Evolutionary conservation across 2,888 invertebrate genomes (phyloP).

Genomic region (Eupsilia transversa): DNA sequence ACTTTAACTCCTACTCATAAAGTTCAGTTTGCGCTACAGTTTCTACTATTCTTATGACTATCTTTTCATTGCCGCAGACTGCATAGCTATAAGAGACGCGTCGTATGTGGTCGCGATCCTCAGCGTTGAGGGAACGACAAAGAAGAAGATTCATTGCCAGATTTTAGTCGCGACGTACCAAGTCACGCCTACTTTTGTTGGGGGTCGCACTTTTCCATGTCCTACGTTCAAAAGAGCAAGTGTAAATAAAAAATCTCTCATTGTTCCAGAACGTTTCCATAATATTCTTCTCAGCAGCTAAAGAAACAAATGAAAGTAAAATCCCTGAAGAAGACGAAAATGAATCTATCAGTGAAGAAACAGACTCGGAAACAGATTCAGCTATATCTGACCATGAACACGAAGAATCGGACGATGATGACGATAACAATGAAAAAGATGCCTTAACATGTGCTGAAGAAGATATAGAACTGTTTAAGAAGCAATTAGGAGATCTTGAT

Average conservation of each 20-base stretch:
- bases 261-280: conserved; percentile 91
- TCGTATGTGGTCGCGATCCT: too few relatives aligned
- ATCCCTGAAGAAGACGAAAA: conserved; percentile 82
- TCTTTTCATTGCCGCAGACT: too few relatives aligned
- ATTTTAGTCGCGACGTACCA: too few relatives aligned
- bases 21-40: too few relatives aligned
- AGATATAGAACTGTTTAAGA: conserved; percentile 87
- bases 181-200: neutral
- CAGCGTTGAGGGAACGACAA: too few relatives aligned
- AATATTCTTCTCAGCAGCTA: conserved; percentile 97
- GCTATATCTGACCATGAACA: conserved; percentile 74
- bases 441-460: conserved; percentile 78
- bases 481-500: conserved; percentile 88
- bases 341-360: conserved; percentile 59
- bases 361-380: conserved; percentile 80
- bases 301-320: conserved; percentile 89
- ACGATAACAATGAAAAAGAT: conserved; percentile 74
- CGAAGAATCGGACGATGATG: conserved; percentile 67
- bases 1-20: too few relatives aligned
- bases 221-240: neutral
- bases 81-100: too few relatives aligned
- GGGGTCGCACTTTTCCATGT: too few relatives aligned
- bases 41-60: too few relatives aligned
- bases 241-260: neutral
- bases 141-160: too few relatives aligned